Evolutionary conservation across 2,113 vertebrate species (phyloP), one percentile per base, ranked within the genome.

Genomic region (Cryptotis parvus): DNA sequence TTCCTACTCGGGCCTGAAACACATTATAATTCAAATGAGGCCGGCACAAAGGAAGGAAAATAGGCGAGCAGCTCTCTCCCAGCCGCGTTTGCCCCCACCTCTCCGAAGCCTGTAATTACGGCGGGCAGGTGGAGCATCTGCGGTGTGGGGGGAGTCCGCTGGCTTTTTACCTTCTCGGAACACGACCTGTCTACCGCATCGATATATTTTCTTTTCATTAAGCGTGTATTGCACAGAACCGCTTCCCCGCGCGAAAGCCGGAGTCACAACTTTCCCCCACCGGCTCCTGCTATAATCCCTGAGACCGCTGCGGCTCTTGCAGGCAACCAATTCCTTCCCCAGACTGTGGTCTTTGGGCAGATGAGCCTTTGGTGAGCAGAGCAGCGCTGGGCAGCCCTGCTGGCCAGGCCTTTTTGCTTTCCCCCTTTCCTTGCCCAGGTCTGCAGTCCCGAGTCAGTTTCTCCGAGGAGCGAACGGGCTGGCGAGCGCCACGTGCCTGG

Each of bases 1-100:
- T 79, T 77, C 90, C 81, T 88, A 74, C 93, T 93, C 77, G 0
- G 89, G 94, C 94, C 73, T 73, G 91, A 81, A 97, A 85, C 76
- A 90, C 37, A 90, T 83, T 74, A 94, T 96, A 88, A 96, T 95
- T 96, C 93, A 96, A 96, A 97, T 93, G 79, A 96, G 49, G 79
- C 49, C 27, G 24, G 37, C 90, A 93, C 14, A 96, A 94, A 3
- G 89, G 92, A 91, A 96, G 70, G 75, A 96, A 97, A 97, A 95
- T 95, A 95, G 69, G 52, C 39, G 94, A 80, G 92, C 72, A 81
- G 72, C 39, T 96, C 92, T 63, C 85, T 75, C 75, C 84, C 73
- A 90, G 73, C 49, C 35, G 92, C 93, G 70, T 78, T 58, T 37
- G 14, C 24, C 31, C 41, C 84, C 73, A 76, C 80, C 45, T 65